Evolutionary conservation across 2,888 invertebrate genomes (phyloP).

Genomic region (Zhuqinia jingwanae): DNA sequence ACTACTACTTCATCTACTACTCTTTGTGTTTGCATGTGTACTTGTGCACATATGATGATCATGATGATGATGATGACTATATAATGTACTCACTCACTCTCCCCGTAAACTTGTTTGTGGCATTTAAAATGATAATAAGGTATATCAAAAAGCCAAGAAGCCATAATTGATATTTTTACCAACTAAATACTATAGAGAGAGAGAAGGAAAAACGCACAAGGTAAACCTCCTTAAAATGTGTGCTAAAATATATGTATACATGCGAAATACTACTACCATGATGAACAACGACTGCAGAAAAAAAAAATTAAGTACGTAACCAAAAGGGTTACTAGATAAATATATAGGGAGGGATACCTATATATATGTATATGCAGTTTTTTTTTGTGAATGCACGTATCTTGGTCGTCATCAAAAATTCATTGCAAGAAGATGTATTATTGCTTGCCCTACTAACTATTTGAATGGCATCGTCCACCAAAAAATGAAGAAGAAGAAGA

Average conservation of each 20-base stretch:
- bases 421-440: slow-evolving; percentile 61
- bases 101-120: slow-evolving; percentile 70
- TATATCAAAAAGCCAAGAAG: slow-evolving; percentile 63
- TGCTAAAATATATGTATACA: slow-evolving; percentile 53
- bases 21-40: background rate
- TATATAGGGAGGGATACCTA: background rate
- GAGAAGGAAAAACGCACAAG: slow-evolving; percentile 11
- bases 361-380: background rate
- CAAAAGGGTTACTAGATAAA: too few species aligned
- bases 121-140: slow-evolving; percentile 62
- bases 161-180: slow-evolving; percentile 66
- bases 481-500: background rate
- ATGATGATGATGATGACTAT: background rate
- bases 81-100: slow-evolving; percentile 39
- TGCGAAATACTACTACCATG: slow-evolving; percentile 41
- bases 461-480: slow-evolving; percentile 65
- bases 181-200: background rate
- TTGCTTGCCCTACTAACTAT: slow-evolving; percentile 70
- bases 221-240: slow-evolving; percentile 59
- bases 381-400: slow-evolving; percentile 57
- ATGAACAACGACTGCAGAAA: background rate
- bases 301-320: slow-evolving; percentile 24
- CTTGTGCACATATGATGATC: background rate
- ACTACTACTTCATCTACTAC: slow-evolving; percentile 6
- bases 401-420: slow-evolving; percentile 49